Evolutionary conservation across 2,113 vertebrate genomes (phyloP).

Genomic region (Trochalopteron elliotii): DNA sequence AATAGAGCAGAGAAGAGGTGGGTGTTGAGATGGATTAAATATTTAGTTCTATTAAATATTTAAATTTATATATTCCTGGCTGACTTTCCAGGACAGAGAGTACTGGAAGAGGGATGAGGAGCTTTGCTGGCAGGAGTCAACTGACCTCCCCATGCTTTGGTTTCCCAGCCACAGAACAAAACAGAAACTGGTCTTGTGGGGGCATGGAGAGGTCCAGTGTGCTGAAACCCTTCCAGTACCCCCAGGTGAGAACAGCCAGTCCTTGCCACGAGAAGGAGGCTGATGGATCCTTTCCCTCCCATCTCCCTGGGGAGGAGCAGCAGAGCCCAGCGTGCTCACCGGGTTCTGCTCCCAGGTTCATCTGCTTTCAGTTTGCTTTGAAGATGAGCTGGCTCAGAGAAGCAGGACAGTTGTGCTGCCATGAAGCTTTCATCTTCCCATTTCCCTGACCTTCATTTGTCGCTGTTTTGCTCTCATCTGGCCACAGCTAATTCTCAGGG

Average conservation of each 20-base stretch:
- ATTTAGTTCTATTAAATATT: not conserved
- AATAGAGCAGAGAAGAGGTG: not conserved
- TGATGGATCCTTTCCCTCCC: not conserved
- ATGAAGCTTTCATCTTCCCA: slow-evolving; percentile 23
- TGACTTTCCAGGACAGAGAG: not conserved
- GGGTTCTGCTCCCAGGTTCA: not conserved
- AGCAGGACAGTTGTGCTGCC: not conserved
- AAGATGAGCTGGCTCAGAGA: not conserved
- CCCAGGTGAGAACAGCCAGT: not conserved
- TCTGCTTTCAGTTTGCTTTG: slow-evolving; percentile 23
- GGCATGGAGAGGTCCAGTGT: not conserved
- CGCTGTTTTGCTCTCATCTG: not conserved
- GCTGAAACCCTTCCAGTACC: not conserved
- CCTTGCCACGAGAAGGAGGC: not conserved
- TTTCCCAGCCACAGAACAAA: not conserved
- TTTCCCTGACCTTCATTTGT: not conserved
- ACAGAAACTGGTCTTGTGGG: not conserved
- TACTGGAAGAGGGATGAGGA: not conserved
- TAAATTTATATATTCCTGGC: not conserved
- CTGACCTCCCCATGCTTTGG: not conserved
- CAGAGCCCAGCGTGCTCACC: not conserved
- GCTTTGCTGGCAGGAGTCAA: not conserved
- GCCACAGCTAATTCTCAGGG: not conserved
- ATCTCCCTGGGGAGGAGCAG: not conserved
- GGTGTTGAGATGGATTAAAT: not conserved